These are phyloP conservation scores for Nomada flava DNA, from an alignment of 2,888 invertebrate species.

Conservation along the genomic window DNA sequence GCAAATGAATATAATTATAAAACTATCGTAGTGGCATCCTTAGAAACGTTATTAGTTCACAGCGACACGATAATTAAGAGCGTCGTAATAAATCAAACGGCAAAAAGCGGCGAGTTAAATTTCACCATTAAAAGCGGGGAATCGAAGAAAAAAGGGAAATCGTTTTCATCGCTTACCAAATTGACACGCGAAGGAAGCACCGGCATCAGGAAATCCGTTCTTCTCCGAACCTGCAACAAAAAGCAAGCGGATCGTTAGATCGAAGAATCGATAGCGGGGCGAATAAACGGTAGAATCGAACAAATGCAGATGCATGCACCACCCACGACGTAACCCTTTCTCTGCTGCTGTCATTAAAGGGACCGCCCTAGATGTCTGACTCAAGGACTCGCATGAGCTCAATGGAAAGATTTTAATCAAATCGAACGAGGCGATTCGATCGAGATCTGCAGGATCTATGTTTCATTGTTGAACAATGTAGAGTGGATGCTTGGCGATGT, in stretches of 20 bases:
- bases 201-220: slow-evolving; percentile 74
- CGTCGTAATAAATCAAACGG: no score
- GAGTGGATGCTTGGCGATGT: not conserved
- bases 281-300: slow-evolving; percentile 51
- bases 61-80: no score
- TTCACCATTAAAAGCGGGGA: no score
- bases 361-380: slow-evolving; percentile 56
- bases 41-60: no score
- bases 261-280: slow-evolving; percentile 35
- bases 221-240: slow-evolving; percentile 76
- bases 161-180: slow-evolving; percentile 75
- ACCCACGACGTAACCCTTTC: slow-evolving; percentile 57
- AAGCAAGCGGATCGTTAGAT: slow-evolving; percentile 33
- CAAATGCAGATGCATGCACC: slow-evolving; percentile 54
- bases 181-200: slow-evolving; percentile 71
- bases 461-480: slow-evolving; percentile 38
- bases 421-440: slow-evolving; percentile 38
- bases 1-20: not conserved
- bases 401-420: slow-evolving; percentile 61
- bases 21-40: no score
- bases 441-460: slow-evolving; percentile 38
- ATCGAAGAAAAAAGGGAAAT: not conserved
- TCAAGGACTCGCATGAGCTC: slow-evolving; percentile 42
- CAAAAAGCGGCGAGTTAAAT: no score
- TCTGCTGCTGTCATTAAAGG: slow-evolving; percentile 52